phyloP scores from a whole-genome alignment of 2,888 invertebrate species.

The Congeria kusceri region DNA sequence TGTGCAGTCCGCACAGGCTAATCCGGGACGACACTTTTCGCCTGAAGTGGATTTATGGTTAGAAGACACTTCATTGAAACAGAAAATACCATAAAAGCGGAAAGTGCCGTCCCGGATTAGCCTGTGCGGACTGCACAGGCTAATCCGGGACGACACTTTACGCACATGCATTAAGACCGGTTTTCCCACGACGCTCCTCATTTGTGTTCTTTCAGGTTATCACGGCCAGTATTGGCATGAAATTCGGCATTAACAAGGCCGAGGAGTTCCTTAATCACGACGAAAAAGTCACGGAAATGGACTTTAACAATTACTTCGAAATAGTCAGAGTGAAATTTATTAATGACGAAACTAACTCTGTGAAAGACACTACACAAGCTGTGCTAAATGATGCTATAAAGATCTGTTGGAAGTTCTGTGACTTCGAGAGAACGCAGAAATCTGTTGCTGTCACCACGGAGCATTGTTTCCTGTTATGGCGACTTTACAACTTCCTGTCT shows the following conservation, averaged over 20 bases:
- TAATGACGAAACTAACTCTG: not conserved
- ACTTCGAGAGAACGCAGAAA: conserved; percentile 46
- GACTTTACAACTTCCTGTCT: conserved; percentile 92
- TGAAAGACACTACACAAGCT: not conserved
- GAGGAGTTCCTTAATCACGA: conserved; percentile 93
- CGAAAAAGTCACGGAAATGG: conserved; percentile 52
- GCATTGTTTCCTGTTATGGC: conserved; percentile 86
- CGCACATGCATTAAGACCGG: too few species aligned
- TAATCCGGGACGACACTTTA: too few species aligned
- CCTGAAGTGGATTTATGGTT: too few species aligned
- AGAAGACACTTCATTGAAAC: too few species aligned
- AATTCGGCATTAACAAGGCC: conserved; percentile 91
- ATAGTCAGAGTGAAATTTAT: conserved; percentile 57
- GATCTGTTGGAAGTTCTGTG: conserved; percentile 58
- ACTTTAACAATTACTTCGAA: conserved; percentile 63
- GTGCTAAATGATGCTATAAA: conserved; percentile 36
- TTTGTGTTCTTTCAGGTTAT: conserved; percentile 88
- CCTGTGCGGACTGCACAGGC: too few species aligned
- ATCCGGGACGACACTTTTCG: too few species aligned
- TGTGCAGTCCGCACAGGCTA: too few species aligned
- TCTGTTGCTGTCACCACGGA: conserved; percentile 83
- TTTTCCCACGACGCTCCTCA: too few species aligned
- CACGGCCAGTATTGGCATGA: conserved; percentile 92
- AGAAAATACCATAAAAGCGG: too few species aligned
- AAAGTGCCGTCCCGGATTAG: too few species aligned